Evolutionary conservation across 2,888 invertebrate genomes (phyloP).

Genomic region (Proisotoma minuta): DNA sequence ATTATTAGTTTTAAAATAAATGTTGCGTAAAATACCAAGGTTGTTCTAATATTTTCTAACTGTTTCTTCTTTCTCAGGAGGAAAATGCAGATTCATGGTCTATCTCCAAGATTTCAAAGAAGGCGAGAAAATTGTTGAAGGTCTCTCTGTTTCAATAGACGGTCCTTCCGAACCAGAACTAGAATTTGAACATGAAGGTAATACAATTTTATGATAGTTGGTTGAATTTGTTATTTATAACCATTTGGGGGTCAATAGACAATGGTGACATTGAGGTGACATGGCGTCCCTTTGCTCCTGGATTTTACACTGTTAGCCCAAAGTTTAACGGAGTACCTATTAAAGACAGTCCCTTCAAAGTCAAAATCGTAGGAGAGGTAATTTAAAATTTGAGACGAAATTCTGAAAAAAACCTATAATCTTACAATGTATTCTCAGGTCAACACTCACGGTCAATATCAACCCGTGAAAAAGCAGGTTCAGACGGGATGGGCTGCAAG

Average conservation of each 20-base stretch:
- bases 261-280: conserved; percentile 31
- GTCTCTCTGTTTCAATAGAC: conserved; percentile 27
- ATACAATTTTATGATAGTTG: too few species aligned
- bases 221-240: too few species aligned
- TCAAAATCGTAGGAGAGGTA: conserved; percentile 29
- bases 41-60: too few species aligned
- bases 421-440: too few species aligned
- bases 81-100: conserved; percentile 31
- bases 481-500: conserved; percentile 35
- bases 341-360: conserved; percentile 35
- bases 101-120: conserved; percentile 34
- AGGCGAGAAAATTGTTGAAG: conserved; percentile 28
- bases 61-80: conserved; percentile 17
- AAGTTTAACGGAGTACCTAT: conserved; percentile 31
- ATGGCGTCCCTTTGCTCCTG: conserved; percentile 25
- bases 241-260: too few species aligned
- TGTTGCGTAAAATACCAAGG: too few species aligned
- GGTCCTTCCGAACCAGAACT: conserved; percentile 31
- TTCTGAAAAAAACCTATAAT: too few species aligned
- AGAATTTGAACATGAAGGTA: conserved; percentile 33
- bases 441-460: conserved; percentile 33
- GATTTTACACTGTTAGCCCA: conserved; percentile 19
- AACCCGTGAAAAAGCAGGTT: conserved; percentile 26
- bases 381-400: too few species aligned
- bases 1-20: too few species aligned